Evolutionary conservation across 2,113 vertebrate species (phyloP), one percentile per base, ranked within the genome.

Genomic region (Chionis minor): DNA sequence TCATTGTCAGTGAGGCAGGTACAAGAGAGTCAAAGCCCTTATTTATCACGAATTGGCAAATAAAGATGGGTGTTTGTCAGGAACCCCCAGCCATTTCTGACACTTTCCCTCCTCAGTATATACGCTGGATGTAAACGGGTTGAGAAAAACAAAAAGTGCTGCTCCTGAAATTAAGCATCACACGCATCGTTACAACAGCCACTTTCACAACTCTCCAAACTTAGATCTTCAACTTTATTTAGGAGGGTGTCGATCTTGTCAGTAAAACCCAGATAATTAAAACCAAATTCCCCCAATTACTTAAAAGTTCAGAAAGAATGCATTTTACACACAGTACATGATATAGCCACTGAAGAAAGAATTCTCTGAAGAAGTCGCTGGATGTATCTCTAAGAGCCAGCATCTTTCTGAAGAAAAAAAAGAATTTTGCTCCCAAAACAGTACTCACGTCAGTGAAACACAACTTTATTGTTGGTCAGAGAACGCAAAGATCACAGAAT

Each of bases 1-100:
- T 26, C 52, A n/a, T 26, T 1, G 0, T 23, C 8, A 47, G 24
- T 1, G 22, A 90, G 56, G 74, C 3, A 7, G 28, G 19, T 49
- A 40, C 49, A 30, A 9, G 35, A 75, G 15, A 40, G 49, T 20
- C 35, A 59, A 51, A 65, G 18, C 21, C 33, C 40, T 4, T 6
- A 4, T n/a, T 71, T 51, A 27, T 9, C 55, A 32, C 2, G 20
- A 13, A 52, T 7, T 52, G 5, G 44, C 6, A 7, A 33, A 38
- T 12, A 49, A 51, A 74, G 24, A 19, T 5, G 6, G 14, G 17
- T n/a, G 5, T 23, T 70, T 40, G 27, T 9, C 47, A 10, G 61
- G 32, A 49, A 44, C 49, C 23, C 22, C 49, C 49, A 55, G 6
- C 4, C 19, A 38, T 35, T 42, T 65, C 14, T 23, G 8, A 47